Base-by-base conservation (phyloP, 2,888 invertebrate genomes). In the Cerceris ruficornis region DNA sequence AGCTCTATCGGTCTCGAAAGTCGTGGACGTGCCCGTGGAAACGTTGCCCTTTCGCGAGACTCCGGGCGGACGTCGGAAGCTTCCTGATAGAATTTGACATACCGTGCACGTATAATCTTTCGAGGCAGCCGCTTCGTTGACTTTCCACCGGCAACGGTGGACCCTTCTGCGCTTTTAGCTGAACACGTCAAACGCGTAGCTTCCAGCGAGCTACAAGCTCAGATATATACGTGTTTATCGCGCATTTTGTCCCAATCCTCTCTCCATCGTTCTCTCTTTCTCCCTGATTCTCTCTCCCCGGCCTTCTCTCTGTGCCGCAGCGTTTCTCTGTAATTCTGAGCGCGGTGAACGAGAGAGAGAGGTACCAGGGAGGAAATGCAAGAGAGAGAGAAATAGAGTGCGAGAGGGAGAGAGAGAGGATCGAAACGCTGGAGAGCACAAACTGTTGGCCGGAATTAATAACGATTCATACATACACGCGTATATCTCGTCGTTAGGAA, bases 31-130 rank as follows among this genome's bases (percentile, higher is more conserved):
- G 65, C 64, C 11, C 11, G 28, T 2, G 52, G 43, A 13, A 6
- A 46, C 61, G 58, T 52, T 58, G 42, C 58, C 43, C 59, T 28
- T 52, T 28, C 52, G 64, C 41, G 46, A 13, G 0, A 14, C 43
- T 41, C 54, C 13, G 15, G 17, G 14, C 13, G 13, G 11, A 2
- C 28, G 28, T 14, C 52, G 11, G 9, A 28, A 9, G 11, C n/a
- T 11, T 42, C 9, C 41, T 69, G 58, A 55, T 55, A 67, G 52
- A 68, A 72, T 62, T 75, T 75, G 73, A 71, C 71, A 76, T 58
- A 58, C 69, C 42, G 65, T 46, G 65, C 80, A 77, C 77, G 80
- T 82, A 77, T 80, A 83, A 83, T 82, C 79, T 79, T 77, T 66
- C 54, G 68, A 66, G 54, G 13, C 50, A n/a, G 54, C 11, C 65